A percentile compares a stretch with the other conserved stretches of the same genome.
Conservation (phyloP, 2,888 invertebrate species). For the Anarsia innoxiella region DNA sequence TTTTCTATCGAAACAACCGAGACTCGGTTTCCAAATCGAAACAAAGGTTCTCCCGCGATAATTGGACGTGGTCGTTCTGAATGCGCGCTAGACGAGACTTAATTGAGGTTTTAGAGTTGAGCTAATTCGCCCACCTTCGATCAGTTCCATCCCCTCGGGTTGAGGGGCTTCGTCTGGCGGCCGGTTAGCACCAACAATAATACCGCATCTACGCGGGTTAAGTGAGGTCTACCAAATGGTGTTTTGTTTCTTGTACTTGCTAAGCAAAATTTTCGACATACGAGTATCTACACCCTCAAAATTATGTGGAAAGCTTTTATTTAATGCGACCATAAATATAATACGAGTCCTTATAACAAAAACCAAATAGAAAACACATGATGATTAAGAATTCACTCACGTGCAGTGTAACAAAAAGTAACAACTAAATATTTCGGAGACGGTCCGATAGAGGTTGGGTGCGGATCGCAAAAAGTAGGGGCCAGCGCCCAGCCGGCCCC, state of each 20-base stretch:
- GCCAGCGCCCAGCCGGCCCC: slow-evolving; percentile 38
- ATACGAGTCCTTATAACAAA: slow-evolving; percentile 27
- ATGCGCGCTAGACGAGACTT: slow-evolving; percentile 73
- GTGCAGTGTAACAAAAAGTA: slow-evolving; percentile 69
- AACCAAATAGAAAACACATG: slow-evolving; percentile 36
- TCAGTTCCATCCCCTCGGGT: slow-evolving; percentile 41
- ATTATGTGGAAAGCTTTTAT: not conserved
- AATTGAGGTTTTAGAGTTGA: slow-evolving; percentile 74
- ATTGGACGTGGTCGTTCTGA: slow-evolving; percentile 71
- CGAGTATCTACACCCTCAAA: not conserved
- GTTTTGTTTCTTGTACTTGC: slow-evolving; percentile 41
- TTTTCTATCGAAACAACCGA: slow-evolving; percentile 36
- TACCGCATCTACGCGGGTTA: slow-evolving; percentile 42
- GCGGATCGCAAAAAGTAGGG: slow-evolving; percentile 68
- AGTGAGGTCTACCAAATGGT: slow-evolving; percentile 46
- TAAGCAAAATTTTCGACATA: too few species aligned
- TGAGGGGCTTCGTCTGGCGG: slow-evolving; percentile 21
- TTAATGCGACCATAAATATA: not conserved
- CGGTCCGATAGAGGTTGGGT: slow-evolving; percentile 67
- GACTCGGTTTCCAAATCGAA: slow-evolving; percentile 44
- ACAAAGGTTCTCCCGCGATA: slow-evolving; percentile 68
- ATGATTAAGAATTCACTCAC: slow-evolving; percentile 68
- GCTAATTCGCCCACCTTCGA: slow-evolving; percentile 73
- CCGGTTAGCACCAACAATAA: slow-evolving; percentile 46
- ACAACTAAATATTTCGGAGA: slow-evolving; percentile 74